phyloP scores from a whole-genome alignment of 2,797 vertebrate genomes.

The Tenualosa thibaudeaui region DNA sequence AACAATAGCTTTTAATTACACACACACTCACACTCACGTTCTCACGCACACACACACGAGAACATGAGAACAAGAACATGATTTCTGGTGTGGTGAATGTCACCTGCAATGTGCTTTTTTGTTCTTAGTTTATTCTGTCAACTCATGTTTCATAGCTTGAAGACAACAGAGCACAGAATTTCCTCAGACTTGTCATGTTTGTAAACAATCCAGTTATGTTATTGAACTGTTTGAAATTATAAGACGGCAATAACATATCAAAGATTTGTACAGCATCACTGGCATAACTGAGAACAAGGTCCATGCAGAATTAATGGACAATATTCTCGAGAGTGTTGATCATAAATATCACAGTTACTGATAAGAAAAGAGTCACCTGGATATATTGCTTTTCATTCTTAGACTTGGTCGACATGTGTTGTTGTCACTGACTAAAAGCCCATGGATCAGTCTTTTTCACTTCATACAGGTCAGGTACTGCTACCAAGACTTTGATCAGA shows the following conservation, averaged over 20 bases:
- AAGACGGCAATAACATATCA: background rate
- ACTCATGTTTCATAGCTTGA: background rate
- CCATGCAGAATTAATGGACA: conserved; percentile 25
- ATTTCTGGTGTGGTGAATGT: background rate
- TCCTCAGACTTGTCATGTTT: conserved; percentile 8
- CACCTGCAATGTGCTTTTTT: background rate
- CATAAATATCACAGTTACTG: conserved; percentile 11
- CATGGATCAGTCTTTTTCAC: background rate
- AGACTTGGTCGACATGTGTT: background rate
- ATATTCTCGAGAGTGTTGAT: conserved; percentile 15
- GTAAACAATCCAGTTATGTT: conserved; percentile 7
- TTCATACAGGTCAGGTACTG: background rate
- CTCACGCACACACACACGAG: too few relatives aligned
- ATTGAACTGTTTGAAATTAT: conserved; percentile 17
- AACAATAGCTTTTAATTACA: background rate
- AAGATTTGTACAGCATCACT: conserved; percentile 20
- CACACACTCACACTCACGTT: too few relatives aligned
- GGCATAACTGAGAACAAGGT: conserved; percentile 19
- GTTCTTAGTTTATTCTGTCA: background rate
- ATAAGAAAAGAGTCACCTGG: background rate
- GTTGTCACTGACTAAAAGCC: background rate
- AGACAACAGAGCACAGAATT: background rate
- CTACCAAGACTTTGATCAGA: background rate
- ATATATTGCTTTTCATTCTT: conserved; percentile 32
- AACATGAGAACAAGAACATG: background rate